Conservation (phyloP, 2,888 invertebrate genomes). For the Operophtera brumata region DNA sequence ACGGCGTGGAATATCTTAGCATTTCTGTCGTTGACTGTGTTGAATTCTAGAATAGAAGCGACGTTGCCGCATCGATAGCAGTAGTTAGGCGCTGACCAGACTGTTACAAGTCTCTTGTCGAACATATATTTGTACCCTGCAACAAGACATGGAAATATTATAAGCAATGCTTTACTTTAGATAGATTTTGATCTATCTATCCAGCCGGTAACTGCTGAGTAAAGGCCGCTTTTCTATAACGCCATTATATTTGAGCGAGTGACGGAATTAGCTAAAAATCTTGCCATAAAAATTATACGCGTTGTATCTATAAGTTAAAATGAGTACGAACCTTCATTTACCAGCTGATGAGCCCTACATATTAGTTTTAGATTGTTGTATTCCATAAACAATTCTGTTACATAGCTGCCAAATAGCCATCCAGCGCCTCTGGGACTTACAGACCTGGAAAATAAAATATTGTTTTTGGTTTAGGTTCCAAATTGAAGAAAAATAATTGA, state of each 20-base stretch:
- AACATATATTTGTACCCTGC: constrained; percentile 99
- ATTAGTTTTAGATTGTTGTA: constrained; percentile 96
- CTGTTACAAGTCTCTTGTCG: constrained; percentile 96
- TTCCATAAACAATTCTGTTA: constrained; percentile 96
- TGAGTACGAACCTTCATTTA: constrained; percentile 91
- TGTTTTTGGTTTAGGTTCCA: neutral
- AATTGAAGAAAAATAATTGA: neutral
- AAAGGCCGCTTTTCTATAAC: no score
- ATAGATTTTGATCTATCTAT: no score
- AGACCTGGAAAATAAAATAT: constrained; percentile 76
- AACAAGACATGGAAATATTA: constrained; percentile 36
- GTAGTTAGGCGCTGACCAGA: constrained; percentile 99
- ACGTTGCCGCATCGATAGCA: constrained; percentile 99
- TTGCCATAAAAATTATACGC: neutral
- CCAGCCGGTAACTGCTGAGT: no score
- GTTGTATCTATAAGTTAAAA: no score
- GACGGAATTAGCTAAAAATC: no score
- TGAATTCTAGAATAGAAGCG: constrained; percentile 96
- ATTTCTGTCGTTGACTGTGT: constrained; percentile 86
- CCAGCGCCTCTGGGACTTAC: constrained; percentile 98
- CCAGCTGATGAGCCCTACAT: constrained; percentile 99
- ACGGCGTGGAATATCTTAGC: constrained; percentile 97
- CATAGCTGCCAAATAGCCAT: constrained; percentile 97
- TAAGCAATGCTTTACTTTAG: no score
- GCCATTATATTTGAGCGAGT: no score